phyloP scores from a whole-genome alignment of 2,888 invertebrate genomes.

The Acleris literana region DNA sequence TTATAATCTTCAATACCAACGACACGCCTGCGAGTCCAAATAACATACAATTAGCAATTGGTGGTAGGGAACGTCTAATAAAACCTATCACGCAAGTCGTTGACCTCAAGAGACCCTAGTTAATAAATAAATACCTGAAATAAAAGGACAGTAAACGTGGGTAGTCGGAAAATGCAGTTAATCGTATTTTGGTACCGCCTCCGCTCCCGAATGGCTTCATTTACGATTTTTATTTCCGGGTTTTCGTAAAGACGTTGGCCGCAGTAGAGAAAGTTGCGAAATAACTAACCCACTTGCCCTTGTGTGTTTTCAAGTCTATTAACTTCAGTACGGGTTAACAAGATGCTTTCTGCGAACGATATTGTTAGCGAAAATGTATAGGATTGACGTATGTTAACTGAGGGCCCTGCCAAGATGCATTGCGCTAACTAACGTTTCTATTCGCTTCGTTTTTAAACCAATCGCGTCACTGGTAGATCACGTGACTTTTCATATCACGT shows the following conservation, averaged over 20 bases:
- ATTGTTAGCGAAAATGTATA: no score
- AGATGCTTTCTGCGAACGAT: no score
- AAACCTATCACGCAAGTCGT: conserved; percentile 39
- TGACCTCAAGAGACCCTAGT: conserved; percentile 43
- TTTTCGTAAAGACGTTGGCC: conserved; percentile 52
- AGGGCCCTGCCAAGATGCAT: no score
- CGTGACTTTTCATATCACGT: no score
- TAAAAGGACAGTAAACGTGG: conserved; percentile 79
- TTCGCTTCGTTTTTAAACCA: no score
- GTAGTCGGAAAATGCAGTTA: conserved; percentile 76
- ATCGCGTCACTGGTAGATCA: no score
- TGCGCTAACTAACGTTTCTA: no score
- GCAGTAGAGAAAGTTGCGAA: conserved; percentile 8
- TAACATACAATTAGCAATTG: no score
- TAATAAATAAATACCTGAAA: conserved; percentile 81
- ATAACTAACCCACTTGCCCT: background rate
- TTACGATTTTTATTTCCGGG: conserved; percentile 82
- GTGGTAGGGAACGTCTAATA: background rate
- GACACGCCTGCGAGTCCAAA: no score
- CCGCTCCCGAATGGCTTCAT: conserved; percentile 78
- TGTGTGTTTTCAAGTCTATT: background rate
- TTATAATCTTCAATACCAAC: background rate
- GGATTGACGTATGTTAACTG: no score
- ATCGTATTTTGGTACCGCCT: conserved; percentile 74
- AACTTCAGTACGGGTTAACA: no score